Percentiles rank a stretch among this genome's conserved stretches.
Evolutionary conservation across 2,113 vertebrate genomes (phyloP).

Genomic region (Microcebus murinus): DNA sequence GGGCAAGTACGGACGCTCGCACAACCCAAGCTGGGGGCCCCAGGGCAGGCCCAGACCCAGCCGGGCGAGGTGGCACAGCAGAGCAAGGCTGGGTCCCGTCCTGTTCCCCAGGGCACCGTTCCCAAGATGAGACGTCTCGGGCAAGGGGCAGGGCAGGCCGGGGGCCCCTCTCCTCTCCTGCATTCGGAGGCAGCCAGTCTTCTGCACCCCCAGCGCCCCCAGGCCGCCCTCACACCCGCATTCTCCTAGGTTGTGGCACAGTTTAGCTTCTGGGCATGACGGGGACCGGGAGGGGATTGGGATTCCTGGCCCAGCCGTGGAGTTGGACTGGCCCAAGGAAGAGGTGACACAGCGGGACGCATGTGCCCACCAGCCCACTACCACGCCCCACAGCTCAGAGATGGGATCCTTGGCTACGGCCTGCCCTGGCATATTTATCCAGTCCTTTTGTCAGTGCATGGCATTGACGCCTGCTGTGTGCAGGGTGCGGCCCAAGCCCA

Average conservation of each 20-base stretch:
- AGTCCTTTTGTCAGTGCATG: background rate
- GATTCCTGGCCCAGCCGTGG: background rate
- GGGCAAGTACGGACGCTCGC: conserved; percentile 85
- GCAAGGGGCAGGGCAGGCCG: background rate
- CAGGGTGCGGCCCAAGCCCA: too few species aligned
- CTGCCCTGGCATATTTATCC: background rate
- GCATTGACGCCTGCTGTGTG: background rate
- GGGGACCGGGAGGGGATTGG: background rate
- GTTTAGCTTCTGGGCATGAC: background rate
- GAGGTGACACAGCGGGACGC: background rate
- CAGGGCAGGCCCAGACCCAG: background rate
- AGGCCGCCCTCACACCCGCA: background rate
- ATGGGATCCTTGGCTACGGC: too few species aligned
- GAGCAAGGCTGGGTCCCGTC: background rate
- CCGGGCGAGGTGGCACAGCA: background rate
- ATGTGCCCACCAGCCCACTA: background rate
- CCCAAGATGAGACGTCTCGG: background rate
- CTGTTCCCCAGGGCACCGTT: background rate
- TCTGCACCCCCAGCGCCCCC: background rate
- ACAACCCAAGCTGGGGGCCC: too few species aligned
- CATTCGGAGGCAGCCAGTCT: background rate
- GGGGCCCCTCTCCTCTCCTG: background rate
- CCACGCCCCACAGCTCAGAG: background rate
- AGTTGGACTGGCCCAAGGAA: background rate
- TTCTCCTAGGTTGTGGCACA: background rate